Evolutionary conservation across 2,888 invertebrate genomes (phyloP), one percentile per base, ranked within the genome.

Genomic region (Aspidiotus destructor): DNA sequence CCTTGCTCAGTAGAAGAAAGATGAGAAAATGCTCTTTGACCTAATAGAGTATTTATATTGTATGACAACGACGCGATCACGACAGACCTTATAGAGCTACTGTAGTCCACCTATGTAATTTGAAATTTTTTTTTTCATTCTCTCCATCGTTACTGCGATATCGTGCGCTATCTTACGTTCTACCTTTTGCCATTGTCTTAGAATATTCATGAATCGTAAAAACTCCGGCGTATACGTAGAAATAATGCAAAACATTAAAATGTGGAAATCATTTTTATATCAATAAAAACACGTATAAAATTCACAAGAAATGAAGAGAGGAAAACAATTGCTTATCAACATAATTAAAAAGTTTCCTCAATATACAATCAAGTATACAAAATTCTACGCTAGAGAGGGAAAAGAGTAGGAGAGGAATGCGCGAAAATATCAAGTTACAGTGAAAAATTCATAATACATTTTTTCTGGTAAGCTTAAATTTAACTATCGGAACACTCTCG

Each of bases 11-110:
- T 52, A 67, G 58, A 67, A 67, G 65, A 67, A 67, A 67, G 65
- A 67, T 67, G 65, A 58, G 65, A 67, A 67, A 60, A 67, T 67
- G 65, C 65, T 67, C 65, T 67, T 67, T 67, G 65, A 67, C 65
- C 65, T 58, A 60, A 58, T 67, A 67, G 28, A 28, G 55, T 58
- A 58, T 67, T 28, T 58, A 67, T 60, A 40, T 40, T 40, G 48
- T 63, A 67, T 67, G 65, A 67, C 58, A 57, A 67, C 65, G 57
- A 58, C 28, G 28, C 28, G 60, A 58, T 67, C 65, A 67, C 65
- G 65, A 67, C 60, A 67, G 28, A 67, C 58, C 48, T 67, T 67
- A 67, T 58, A 67, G 58, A 57, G 65, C 65, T 67, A 67, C 65
- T 58, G 65, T 67, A 67, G 40, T 67, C 65, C 28, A 58, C 60